phyloP scores from a whole-genome alignment of 2,888 invertebrate genomes.

The Lathronympha strigana region DNA sequence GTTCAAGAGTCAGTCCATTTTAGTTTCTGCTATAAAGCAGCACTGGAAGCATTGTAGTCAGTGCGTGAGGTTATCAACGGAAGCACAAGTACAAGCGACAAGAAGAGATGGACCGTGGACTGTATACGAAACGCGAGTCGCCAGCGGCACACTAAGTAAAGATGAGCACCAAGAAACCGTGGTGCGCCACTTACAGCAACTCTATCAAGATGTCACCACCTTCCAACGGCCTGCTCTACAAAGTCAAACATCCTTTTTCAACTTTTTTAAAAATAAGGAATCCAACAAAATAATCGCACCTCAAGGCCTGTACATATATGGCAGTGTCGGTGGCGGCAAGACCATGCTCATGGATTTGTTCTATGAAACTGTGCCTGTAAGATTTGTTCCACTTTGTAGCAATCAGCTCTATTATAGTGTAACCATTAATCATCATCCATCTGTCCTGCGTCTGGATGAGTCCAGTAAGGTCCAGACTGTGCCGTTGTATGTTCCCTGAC shows the following conservation, averaged over 20 bases:
- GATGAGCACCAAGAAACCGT: slow-evolving; percentile 91
- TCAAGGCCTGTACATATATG: slow-evolving; percentile 94
- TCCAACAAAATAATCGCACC: slow-evolving; percentile 83
- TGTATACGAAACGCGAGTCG: slow-evolving; percentile 84
- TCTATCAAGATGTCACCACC: slow-evolving; percentile 86
- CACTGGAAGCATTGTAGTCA: slow-evolving; percentile 35
- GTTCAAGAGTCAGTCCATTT: slow-evolving; percentile 30
- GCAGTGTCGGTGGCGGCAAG: slow-evolving; percentile 97
- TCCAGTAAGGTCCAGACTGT: slow-evolving; percentile 37
- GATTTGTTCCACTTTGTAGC: slow-evolving; percentile 40
- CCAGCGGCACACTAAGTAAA: slow-evolving; percentile 82
- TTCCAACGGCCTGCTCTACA: slow-evolving; percentile 76
- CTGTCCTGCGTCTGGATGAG: slow-evolving; percentile 22
- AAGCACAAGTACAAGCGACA: slow-evolving; percentile 54
- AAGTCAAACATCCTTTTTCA: slow-evolving; percentile 61
- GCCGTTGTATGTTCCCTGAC: neutral
- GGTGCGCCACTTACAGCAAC: slow-evolving; percentile 87
- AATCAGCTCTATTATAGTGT: slow-evolving; percentile 33
- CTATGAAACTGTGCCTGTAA: slow-evolving; percentile 85
- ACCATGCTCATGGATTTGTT: slow-evolving; percentile 99
- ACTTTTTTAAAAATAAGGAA: slow-evolving; percentile 66
- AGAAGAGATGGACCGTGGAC: slow-evolving; percentile 76
- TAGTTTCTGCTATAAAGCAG: slow-evolving; percentile 28
- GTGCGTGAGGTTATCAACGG: slow-evolving; percentile 57
- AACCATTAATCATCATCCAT: slow-evolving; percentile 37